Conservation (phyloP, 2,113 vertebrate species). For the Manacus vitellinus region DNA sequence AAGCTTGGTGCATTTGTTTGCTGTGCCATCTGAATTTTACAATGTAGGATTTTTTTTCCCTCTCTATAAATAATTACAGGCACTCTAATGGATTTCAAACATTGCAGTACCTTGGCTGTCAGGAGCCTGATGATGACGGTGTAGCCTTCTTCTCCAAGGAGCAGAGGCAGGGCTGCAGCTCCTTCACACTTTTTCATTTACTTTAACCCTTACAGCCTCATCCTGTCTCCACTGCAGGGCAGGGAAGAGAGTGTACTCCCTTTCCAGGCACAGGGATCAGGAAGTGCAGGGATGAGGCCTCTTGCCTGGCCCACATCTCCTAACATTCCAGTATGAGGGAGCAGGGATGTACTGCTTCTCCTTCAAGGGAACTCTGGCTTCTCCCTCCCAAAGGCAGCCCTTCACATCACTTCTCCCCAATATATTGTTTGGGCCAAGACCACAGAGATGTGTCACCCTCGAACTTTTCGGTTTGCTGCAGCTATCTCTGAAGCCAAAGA, state of each 20-base stretch:
- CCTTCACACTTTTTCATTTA: background rate
- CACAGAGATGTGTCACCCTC: accelerated
- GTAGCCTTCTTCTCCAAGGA: background rate
- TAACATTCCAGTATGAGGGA: background rate
- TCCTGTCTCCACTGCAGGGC: accelerated
- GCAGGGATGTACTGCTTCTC: background rate
- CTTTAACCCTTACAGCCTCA: background rate
- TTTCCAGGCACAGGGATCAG: background rate
- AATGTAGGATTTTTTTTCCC: background rate
- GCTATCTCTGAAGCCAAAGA: background rate
- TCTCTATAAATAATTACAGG: conserved; percentile 71
- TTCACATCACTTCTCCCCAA: accelerated
- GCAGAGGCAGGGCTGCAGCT: background rate
- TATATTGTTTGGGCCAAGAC: background rate
- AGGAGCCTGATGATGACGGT: background rate
- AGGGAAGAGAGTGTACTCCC: background rate
- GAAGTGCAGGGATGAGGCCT: background rate
- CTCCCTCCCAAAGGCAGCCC: background rate
- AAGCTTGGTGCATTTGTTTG: background rate
- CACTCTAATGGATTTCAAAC: conserved; percentile 59
- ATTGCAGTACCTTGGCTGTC: conserved; percentile 49
- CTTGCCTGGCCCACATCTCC: background rate
- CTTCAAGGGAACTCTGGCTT: background rate
- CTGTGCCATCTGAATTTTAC: background rate
- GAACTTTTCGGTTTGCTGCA: background rate